Evolutionary conservation across 1,140 invertebrate genomes (phyloP).

Genomic region (Lepidurus couesii): DNA sequence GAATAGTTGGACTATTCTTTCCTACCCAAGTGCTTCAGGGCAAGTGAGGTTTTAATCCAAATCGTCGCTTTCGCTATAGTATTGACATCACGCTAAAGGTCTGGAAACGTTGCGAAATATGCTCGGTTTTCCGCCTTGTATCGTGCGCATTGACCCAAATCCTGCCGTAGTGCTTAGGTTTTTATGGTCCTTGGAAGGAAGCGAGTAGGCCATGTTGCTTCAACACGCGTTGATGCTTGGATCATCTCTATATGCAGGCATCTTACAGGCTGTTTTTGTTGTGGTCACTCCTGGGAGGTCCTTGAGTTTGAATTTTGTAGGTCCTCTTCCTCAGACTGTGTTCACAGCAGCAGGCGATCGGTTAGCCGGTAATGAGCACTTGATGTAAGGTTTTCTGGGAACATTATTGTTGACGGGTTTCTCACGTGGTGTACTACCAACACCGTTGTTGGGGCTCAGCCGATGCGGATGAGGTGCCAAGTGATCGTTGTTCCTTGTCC

Average conservation of each 20-base stretch:
- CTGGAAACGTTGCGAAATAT: too few relatives aligned
- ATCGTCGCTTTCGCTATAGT: too few relatives aligned
- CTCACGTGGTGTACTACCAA: not conserved
- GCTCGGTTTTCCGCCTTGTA: too few relatives aligned
- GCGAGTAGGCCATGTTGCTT: too few relatives aligned
- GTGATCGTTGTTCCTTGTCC: conserved; percentile 10
- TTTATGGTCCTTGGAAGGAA: too few relatives aligned
- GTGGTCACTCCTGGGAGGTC: not conserved
- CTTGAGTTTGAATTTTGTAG: conserved; percentile 4
- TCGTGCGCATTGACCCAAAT: too few relatives aligned
- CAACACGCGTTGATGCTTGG: too few relatives aligned
- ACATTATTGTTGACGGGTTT: not conserved
- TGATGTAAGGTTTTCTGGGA: not conserved
- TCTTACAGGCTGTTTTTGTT: not conserved
- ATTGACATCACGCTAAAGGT: too few relatives aligned
- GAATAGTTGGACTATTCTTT: too few relatives aligned
- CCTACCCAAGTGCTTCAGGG: too few relatives aligned
- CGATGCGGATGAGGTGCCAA: conserved; percentile 7
- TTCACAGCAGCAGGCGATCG: conserved; percentile 17
- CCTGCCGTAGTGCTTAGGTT: too few relatives aligned
- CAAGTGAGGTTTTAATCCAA: too few relatives aligned
- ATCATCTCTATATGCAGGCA: not conserved
- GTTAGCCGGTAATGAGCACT: not conserved
- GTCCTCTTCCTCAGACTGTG: not conserved
- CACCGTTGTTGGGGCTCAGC: not conserved